Percentiles rank a stretch among this genome's conserved stretches.
These are phyloP conservation scores for Leptinotarsa juncta DNA, from an alignment of 2,888 invertebrate genomes.

Conservation along the genomic window DNA sequence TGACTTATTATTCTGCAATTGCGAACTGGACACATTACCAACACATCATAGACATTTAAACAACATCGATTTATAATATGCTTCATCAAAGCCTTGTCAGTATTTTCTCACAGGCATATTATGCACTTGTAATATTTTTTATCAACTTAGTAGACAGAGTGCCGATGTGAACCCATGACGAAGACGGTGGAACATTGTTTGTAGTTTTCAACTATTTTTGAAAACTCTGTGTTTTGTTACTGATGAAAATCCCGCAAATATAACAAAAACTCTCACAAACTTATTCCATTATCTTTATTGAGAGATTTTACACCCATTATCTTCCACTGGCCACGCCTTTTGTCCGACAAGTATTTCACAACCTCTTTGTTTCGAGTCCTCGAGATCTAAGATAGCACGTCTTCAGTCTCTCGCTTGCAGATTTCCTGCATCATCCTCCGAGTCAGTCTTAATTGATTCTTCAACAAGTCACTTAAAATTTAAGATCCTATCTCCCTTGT, in stretches of 20 bases:
- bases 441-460: slow-evolving; percentile 52
- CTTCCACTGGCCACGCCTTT: background rate
- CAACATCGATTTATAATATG: no score
- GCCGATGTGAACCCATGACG: no score
- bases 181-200: no score
- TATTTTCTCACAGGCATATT: no score
- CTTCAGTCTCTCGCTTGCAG: slow-evolving; percentile 46
- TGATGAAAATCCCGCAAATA: background rate
- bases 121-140: no score
- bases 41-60: no score
- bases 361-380: slow-evolving; percentile 40
- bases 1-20: no score
- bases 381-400: slow-evolving; percentile 40
- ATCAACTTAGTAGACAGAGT: no score
- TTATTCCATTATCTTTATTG: background rate
- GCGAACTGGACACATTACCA: no score
- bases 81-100: no score
- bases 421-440: slow-evolving; percentile 48
- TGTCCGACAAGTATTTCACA: slow-evolving; percentile 38
- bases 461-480: slow-evolving; percentile 52
- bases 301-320: background rate
- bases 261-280: background rate
- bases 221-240: no score
- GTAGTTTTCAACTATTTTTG: no score
- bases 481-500: slow-evolving; percentile 51